phyloP scores from a whole-genome alignment of 2,797 vertebrate species.

The Acanthornis magna region DNA sequence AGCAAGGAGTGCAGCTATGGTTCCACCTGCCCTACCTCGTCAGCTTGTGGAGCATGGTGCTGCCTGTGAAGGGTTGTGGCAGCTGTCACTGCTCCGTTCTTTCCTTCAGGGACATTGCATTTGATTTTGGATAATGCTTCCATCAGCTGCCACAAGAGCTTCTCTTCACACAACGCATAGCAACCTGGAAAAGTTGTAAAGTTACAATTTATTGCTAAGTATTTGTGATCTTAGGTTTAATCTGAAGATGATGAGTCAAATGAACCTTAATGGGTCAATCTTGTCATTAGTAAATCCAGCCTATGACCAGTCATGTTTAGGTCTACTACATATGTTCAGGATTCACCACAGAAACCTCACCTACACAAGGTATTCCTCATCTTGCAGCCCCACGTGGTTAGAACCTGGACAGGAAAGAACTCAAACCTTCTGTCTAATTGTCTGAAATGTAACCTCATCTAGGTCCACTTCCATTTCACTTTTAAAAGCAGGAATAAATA shows the following conservation, averaged over 20 bases:
- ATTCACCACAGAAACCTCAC: neutral
- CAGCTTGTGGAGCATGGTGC: neutral
- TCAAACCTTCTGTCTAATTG: neutral
- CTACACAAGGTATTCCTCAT: neutral
- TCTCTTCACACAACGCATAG: neutral
- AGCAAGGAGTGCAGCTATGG: neutral
- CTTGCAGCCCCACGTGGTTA: neutral
- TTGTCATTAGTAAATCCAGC: neutral
- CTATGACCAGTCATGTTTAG: neutral
- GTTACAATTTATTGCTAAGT: neutral
- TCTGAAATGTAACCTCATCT: neutral
- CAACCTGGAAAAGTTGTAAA: neutral
- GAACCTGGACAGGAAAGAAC: neutral
- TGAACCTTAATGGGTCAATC: neutral
- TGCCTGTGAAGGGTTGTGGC: constrained; percentile 22
- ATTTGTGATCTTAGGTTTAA: neutral
- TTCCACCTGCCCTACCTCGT: neutral
- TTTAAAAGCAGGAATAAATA: neutral
- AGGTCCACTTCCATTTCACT: neutral
- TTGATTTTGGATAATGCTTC: constrained; percentile 6
- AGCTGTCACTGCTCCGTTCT: constrained; percentile 43
- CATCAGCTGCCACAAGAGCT: constrained; percentile 50
- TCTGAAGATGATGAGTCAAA: neutral
- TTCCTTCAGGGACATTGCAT: neutral
- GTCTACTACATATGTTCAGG: neutral